These are phyloP conservation scores for Myotis pilosus DNA, from an alignment of 2,797 vertebrate genomes.

Conservation along the genomic window DNA sequence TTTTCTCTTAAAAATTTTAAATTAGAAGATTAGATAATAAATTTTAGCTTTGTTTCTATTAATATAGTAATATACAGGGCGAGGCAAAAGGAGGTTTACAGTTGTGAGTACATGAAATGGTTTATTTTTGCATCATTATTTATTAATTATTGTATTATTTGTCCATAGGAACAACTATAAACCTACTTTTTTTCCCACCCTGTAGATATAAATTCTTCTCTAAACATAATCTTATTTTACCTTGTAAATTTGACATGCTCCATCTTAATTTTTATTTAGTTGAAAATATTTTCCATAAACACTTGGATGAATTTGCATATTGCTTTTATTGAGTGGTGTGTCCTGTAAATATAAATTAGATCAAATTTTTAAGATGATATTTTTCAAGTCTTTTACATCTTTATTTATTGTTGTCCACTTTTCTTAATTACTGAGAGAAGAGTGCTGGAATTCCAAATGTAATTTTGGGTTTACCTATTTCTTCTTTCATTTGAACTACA, in stretches of 20 bases:
- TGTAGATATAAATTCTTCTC: neutral
- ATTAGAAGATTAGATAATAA: neutral
- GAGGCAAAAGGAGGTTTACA: neutral
- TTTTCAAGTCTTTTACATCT: neutral
- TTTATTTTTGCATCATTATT: neutral
- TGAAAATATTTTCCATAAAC: neutral
- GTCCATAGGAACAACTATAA: neutral
- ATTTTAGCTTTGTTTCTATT: neutral
- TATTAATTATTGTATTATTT: neutral
- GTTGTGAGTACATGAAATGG: neutral
- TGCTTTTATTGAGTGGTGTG: neutral
- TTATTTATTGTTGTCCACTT: neutral
- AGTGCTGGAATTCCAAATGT: neutral
- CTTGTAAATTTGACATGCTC: neutral
- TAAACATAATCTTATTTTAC: neutral
- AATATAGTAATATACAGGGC: neutral
- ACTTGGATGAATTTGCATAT: neutral
- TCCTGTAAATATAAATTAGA: neutral
- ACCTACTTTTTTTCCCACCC: neutral
- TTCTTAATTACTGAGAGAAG: neutral
- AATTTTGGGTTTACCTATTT: conserved; percentile 29
- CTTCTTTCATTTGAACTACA: neutral
- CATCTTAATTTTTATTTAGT: neutral
- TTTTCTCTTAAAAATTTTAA: neutral
- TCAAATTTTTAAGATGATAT: neutral